A percentile compares a stretch with the other conserved stretches of the same genome.
These are phyloP conservation scores for Theretra japonica DNA, from an alignment of 2,888 invertebrate species.

Conservation along the genomic window DNA sequence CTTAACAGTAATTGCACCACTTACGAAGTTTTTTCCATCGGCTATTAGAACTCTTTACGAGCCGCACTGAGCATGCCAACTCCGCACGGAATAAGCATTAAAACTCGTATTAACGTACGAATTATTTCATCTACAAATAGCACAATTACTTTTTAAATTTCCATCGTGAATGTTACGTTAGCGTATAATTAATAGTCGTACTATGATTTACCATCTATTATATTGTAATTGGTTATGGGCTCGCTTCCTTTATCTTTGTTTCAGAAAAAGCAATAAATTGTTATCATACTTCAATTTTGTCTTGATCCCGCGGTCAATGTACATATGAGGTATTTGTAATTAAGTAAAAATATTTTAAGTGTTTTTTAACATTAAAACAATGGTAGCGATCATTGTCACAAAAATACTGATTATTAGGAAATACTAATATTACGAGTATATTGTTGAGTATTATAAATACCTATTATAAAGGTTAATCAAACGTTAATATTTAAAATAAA, in stretches of 20 bases:
- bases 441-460: too few species aligned
- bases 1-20: conserved; percentile 62
- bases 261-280: too few species aligned
- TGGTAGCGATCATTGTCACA: too few species aligned
- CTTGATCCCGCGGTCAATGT: too few species aligned
- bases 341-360: too few species aligned
- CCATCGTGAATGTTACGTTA: conserved; percentile 31
- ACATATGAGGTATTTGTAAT: too few species aligned
- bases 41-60: conserved; percentile 66
- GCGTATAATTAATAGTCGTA: conserved; percentile 19
- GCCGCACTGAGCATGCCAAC: conserved; percentile 54
- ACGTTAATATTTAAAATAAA: too few species aligned
- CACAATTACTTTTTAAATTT: conserved; percentile 42
- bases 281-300: too few species aligned
- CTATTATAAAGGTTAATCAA: too few species aligned
- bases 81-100: conserved; percentile 36
- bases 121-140: conserved; percentile 43
- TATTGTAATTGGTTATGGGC: conserved; percentile 4
- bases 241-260: conserved; percentile 9
- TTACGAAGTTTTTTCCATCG: conserved; percentile 60
- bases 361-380: too few species aligned
- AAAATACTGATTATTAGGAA: too few species aligned
- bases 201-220: conserved; percentile 14
- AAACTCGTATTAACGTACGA: conserved; percentile 42
- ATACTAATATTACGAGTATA: too few species aligned